phyloP scores from a whole-genome alignment of 2,113 vertebrate species.

The Neopipo cinnamomea region DNA sequence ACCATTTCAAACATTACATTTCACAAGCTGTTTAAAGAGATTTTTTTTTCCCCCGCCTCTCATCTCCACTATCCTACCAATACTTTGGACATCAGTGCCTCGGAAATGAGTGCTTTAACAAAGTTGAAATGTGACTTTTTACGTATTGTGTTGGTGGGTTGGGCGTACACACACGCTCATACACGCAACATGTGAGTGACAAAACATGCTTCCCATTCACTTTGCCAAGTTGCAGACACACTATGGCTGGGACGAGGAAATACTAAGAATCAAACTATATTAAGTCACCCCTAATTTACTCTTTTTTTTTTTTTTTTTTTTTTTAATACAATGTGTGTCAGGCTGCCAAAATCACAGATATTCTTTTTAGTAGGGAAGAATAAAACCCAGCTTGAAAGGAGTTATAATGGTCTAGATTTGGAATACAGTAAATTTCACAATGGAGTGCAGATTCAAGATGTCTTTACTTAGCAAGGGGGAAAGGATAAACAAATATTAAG shows the following conservation, averaged over 20 bases:
- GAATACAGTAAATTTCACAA: constrained; percentile 14
- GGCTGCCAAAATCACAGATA: not conserved
- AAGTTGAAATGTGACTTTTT: constrained; percentile 45
- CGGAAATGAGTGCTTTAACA: constrained; percentile 51
- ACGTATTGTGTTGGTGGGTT: not conserved
- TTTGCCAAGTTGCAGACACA: not conserved
- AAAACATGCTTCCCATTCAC: not conserved
- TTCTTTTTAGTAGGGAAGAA: not conserved
- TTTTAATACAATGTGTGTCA: not conserved
- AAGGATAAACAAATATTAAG: constrained; percentile 23
- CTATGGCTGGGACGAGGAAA: constrained; percentile 2
- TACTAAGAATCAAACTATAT: not conserved
- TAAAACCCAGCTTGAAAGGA: not conserved
- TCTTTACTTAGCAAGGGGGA: constrained; percentile 5
- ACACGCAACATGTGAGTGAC: not conserved
- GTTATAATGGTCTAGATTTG: not conserved
- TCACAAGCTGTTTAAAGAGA: constrained; percentile 78
- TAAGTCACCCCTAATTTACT: not conserved
- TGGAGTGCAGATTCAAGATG: constrained; percentile 5
- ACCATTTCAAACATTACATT: constrained; percentile 81
- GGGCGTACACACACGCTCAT: accelerated
- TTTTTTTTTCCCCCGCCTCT: constrained; percentile 28
- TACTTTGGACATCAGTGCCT: constrained; percentile 62
- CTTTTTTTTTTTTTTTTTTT: not conserved
- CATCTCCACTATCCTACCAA: constrained; percentile 70